These are phyloP conservation scores for Cottoperca gobio DNA, from an alignment of 2,797 vertebrate genomes.

Conservation along the genomic window DNA sequence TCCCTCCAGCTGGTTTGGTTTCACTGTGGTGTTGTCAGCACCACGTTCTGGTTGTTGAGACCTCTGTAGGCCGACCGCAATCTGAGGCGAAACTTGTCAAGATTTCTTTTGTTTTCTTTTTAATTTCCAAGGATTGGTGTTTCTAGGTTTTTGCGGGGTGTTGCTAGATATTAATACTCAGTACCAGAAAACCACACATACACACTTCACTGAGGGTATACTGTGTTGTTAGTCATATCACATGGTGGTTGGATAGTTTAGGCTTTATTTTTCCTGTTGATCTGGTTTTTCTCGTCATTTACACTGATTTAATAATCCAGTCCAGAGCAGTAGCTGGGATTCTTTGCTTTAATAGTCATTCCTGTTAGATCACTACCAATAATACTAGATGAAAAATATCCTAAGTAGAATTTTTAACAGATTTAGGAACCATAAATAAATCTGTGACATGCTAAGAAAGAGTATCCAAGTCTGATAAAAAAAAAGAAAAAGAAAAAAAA, in stretches of 20 bases:
- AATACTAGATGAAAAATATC: constrained; percentile 67
- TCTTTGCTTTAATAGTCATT: constrained; percentile 79
- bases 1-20: constrained; percentile 56
- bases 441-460: constrained; percentile 48
- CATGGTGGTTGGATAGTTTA: constrained; percentile 74
- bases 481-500: constrained; percentile 3
- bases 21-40: constrained; percentile 47
- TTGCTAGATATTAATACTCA: constrained; percentile 77
- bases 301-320: constrained; percentile 81
- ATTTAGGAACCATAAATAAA: constrained; percentile 47
- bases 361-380: constrained; percentile 80
- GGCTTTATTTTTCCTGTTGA: constrained; percentile 72
- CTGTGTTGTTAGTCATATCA: constrained; percentile 76
- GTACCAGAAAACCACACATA: constrained; percentile 67
- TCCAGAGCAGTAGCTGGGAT: constrained; percentile 75
- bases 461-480: constrained; percentile 56
- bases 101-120: constrained; percentile 52
- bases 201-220: constrained; percentile 74
- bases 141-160: constrained; percentile 80
- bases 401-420: constrained; percentile 67
- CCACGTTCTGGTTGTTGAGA: constrained; percentile 30
- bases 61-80: constrained; percentile 28
- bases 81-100: constrained; percentile 64
- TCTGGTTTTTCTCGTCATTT: constrained; percentile 79
- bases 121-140: constrained; percentile 74